Evolutionary conservation across 2,888 invertebrate species (phyloP).

Genomic region (Morpho achilles): DNA sequence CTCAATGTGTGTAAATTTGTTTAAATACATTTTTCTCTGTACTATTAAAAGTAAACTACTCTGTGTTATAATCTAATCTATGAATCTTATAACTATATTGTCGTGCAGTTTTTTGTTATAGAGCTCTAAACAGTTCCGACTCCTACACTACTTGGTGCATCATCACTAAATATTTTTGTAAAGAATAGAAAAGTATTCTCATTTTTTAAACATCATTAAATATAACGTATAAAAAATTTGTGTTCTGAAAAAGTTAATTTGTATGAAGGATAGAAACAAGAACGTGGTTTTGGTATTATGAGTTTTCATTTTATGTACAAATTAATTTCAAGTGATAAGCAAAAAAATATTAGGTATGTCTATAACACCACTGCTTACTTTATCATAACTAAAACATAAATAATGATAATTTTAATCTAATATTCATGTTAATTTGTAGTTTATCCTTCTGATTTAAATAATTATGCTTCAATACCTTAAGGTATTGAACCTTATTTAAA

Average conservation of each 20-base stretch:
- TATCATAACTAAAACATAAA: too few species aligned
- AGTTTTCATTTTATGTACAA: conserved; percentile 29
- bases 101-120: conserved; percentile 44
- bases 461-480: too few species aligned
- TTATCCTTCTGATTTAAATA: too few species aligned
- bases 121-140: conserved; percentile 26
- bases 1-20: conserved; percentile 7
- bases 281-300: conserved; percentile 44
- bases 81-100: conserved; percentile 39
- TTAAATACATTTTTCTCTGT: conserved; percentile 4
- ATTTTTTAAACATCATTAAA: conserved; percentile 2
- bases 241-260: conserved; percentile 16
- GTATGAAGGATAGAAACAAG: conserved; percentile 31
- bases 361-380: too few species aligned
- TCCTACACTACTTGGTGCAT: conserved; percentile 53
- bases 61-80: conserved; percentile 17
- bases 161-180: conserved; percentile 15
- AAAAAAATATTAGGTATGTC: too few species aligned
- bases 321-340: conserved; percentile 37
- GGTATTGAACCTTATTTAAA: too few species aligned
- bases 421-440: too few species aligned
- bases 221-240: background rate
- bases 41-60: conserved; percentile 8
- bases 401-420: too few species aligned
- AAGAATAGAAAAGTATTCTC: conserved; percentile 1